Conservation (phyloP, 2,888 invertebrate genomes). For the Sminthurides aquaticus region DNA sequence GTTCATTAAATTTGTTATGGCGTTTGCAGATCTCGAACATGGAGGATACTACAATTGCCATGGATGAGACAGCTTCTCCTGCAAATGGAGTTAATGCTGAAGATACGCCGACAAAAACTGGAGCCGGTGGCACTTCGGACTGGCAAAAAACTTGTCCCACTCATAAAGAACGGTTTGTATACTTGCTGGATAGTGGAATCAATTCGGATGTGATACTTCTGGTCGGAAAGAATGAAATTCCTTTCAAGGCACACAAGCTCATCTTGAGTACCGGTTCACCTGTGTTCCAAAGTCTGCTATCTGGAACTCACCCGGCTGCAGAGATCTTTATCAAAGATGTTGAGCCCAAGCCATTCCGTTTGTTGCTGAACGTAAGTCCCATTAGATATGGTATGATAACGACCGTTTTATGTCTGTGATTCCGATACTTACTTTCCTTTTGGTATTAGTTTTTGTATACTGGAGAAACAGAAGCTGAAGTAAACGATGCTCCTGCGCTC, state of each 20-base stretch:
- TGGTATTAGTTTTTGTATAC: constrained; percentile 18
- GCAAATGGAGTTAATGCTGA: neutral
- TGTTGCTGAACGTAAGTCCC: constrained; percentile 19
- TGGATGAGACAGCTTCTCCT: neutral
- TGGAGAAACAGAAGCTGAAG: constrained; percentile 21
- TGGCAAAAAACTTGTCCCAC: constrained; percentile 23
- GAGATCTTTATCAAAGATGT: constrained; percentile 19
- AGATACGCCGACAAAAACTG: neutral
- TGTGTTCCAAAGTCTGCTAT: constrained; percentile 11
- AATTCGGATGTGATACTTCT: constrained; percentile 16
- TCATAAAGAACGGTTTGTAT: constrained; percentile 19
- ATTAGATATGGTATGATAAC: no score
- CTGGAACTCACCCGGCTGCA: constrained; percentile 16
- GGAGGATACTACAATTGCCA: constrained; percentile 1
- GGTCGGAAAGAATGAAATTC: constrained; percentile 20
- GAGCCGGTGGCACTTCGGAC: neutral
- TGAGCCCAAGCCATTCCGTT: constrained; percentile 17
- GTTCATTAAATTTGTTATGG: no score
- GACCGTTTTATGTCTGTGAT: neutral
- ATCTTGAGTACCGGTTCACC: constrained; percentile 19
- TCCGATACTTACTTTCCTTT: neutral
- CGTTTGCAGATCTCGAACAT: no score
- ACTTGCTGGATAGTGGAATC: constrained; percentile 18
- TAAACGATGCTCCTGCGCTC: constrained; percentile 20
- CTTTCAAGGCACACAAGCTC: constrained; percentile 18